Evolutionary conservation across 2,888 invertebrate genomes (phyloP), one percentile per base, ranked within the genome.

Genomic region (Stenolophus ochropezus): DNA sequence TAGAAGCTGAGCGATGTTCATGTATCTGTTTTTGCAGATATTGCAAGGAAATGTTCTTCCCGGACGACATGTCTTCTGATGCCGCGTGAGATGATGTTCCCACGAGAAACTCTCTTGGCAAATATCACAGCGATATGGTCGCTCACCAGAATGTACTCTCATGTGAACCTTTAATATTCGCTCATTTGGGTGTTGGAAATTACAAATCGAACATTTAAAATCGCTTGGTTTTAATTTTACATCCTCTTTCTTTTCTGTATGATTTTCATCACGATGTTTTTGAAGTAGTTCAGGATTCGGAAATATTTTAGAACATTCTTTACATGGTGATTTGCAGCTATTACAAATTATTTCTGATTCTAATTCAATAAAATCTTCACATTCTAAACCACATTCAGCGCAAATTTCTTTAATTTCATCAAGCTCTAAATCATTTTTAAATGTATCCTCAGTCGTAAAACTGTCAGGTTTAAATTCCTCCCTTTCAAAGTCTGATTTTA

Each of bases 151-250:
- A 23, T 74, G 74, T 23, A 23, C 23, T 8, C 74, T 47, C 74
- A 51, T 74, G 51, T 74, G 74, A 2, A 23, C 74, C 21, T 23
- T 16, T 21, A 74, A 49, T 6, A 49, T 18, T 18, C 51, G 47
- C 20, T 49, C 25, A 16, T 20, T 18, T n/a, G 51, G 20, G 14
- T 49, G 51, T 5, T 20, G 25, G 51, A 16, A 74, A 8, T 74
- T 49, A 20, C 74, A 74, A 49, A 74, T 49, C n/a, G 51, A 11
- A 23, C 74, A 74, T n/a, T n/a, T n/a, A n/a, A n/a, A n/a, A n/a
- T n/a, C n/a, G n/a, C n/a, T n/a, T n/a, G n/a, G n/a, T n/a, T n/a
- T n/a, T n/a, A n/a, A n/a, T n/a, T n/a, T n/a, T n/a, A n/a, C n/a
- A n/a, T n/a, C n/a, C n/a, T n/a, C n/a, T n/a, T n/a, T n/a, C n/a